Evolutionary conservation across 2,797 vertebrate genomes (phyloP), one percentile per base, ranked within the genome.

Genomic region (Thamnophis elegans): DNA sequence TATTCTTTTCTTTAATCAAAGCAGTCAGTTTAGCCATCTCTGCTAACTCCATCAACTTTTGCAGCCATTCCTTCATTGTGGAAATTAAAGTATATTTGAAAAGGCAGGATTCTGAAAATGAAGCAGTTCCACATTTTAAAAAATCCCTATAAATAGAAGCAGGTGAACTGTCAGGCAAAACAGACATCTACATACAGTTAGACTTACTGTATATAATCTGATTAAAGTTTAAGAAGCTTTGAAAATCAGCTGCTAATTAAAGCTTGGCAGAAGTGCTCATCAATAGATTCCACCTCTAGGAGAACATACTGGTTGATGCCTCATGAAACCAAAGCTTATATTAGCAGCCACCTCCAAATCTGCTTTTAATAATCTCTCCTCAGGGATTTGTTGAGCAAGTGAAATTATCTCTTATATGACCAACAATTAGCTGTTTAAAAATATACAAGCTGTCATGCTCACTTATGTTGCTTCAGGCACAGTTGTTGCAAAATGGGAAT

Each of bases 281-380:
- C 89, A 94, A 90, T 85, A 90, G 91, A 94, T 94, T 91, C 86
- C 90, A 2, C 0, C 54, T 95, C 86, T 89, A 88, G 94, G 93
- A 93, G 95, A 96, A 58, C 8, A 68, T 56, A 51, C 20, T 53
- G 47, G 90, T 91, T 94, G 89, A 85, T 22, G 16, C 90, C 88
- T 95, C 95, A 36, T 28, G 85, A 94, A 68, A 91, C 90, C 86
- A 82, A 85, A 92, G 87, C 42, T 78, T 95, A 93, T 62, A 92
- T 87, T 26, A 88, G 89, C 85, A 94, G 85, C 0, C 8, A 56
- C 14, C 42, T 89, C 89, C 91, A 94, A 96, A 95, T 94, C 92
- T 86, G 51, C 90, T 54, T 65, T 87, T 92, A 94, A 93, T 94
- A 94, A 94, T 91, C 73, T 91, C 94, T 94, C 65, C 92, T 93